Conservation (phyloP, 2,113 vertebrate genomes). For the Asarcornis scutulata region DNA sequence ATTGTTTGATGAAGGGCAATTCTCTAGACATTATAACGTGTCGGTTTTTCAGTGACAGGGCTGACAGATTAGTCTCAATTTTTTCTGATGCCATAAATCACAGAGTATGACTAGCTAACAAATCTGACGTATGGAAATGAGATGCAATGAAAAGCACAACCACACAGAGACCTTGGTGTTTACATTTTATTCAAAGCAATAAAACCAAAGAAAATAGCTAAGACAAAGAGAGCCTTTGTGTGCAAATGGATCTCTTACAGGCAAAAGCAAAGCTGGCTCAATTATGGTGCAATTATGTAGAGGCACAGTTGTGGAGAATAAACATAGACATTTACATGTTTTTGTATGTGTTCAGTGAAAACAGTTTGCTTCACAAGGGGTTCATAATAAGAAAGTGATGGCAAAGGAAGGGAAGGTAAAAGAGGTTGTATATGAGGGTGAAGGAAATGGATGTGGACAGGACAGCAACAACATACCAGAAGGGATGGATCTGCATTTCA, state of each 20-base stretch:
- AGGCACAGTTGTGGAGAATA: background rate
- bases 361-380: background rate
- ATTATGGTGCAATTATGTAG: background rate
- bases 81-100: slow-evolving; percentile 10
- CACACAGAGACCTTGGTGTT: background rate
- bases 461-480: background rate
- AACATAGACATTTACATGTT: background rate
- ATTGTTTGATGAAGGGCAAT: slow-evolving; percentile 20
- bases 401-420: background rate
- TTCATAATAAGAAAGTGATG: background rate
- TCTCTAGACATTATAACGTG: background rate
- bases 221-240: background rate
- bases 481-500: background rate
- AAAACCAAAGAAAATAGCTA: background rate
- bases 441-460: background rate
- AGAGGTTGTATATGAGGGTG: background rate
- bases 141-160: background rate
- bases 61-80: slow-evolving; percentile 11
- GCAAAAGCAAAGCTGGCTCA: background rate
- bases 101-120: background rate
- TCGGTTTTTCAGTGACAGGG: background rate
- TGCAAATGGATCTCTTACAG: background rate
- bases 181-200: background rate
- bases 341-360: background rate
- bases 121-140: background rate